Evolutionary conservation across 1,140 invertebrate species (phyloP).

Genomic region (Holcopasites calliopsidis): DNA sequence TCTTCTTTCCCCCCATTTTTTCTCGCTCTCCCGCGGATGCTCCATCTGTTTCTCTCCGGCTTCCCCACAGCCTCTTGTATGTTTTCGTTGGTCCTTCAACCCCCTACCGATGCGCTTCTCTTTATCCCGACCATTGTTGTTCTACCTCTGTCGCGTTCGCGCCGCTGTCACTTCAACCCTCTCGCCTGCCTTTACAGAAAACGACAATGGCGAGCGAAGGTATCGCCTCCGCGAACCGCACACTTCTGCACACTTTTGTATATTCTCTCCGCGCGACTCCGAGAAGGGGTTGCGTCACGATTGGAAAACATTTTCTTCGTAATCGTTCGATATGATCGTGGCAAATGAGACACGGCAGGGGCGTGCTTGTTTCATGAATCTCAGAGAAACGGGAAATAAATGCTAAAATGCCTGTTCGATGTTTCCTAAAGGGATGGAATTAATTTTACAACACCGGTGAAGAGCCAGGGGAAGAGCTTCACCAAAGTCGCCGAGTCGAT

Average conservation of each 20-base stretch:
- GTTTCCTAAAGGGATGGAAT: no score
- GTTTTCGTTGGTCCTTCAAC: slow-evolving; percentile 4
- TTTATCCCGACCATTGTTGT: slow-evolving; percentile 10
- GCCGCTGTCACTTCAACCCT: slow-evolving; percentile 1
- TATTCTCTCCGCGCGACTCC: neutral
- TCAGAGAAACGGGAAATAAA: no score
- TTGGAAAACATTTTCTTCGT: neutral
- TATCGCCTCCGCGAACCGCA: neutral
- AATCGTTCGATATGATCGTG: no score
- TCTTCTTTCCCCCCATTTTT: no score
- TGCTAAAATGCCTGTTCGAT: no score
- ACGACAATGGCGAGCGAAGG: slow-evolving; percentile 10
- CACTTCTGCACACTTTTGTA: neutral
- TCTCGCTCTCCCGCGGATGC: neutral
- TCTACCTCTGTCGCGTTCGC: neutral
- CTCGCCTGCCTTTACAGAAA: neutral
- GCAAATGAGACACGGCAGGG: no score
- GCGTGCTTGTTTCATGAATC: no score
- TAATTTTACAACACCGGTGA: no score
- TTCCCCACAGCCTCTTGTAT: neutral
- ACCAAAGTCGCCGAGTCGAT: no score
- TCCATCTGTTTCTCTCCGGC: neutral
- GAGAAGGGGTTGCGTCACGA: neutral
- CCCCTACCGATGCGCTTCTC: neutral
- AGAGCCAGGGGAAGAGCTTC: no score